phyloP scores from a whole-genome alignment of 2,888 invertebrate genomes.

The Pachliopta kotzebuea region DNA sequence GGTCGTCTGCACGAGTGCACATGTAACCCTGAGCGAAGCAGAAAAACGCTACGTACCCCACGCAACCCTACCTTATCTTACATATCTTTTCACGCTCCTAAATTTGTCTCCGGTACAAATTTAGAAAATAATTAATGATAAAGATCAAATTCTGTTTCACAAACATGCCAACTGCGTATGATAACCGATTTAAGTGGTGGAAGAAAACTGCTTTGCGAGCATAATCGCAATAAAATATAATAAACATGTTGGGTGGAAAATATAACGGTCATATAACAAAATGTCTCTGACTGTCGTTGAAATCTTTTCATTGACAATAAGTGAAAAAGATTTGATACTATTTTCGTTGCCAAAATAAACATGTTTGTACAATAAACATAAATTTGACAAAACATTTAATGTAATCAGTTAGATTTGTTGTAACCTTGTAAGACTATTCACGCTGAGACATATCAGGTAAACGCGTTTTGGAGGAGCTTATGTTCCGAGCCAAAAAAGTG shows the following conservation, averaged over 20 bases:
- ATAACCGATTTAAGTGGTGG: background rate
- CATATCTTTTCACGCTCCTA: constrained; percentile 42
- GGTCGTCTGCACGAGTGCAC: constrained; percentile 4
- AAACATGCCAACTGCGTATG: constrained; percentile 15
- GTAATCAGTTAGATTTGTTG: no score
- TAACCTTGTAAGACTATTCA: no score
- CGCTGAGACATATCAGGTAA: no score
- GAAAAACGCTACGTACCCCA: constrained; percentile 28
- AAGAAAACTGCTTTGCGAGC: background rate
- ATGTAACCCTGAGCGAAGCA: constrained; percentile 20
- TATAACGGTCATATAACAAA: background rate
- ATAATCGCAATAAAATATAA: background rate
- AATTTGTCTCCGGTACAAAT: constrained; percentile 35
- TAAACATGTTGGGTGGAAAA: background rate
- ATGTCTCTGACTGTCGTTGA: background rate
- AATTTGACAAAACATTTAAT: no score
- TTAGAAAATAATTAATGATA: constrained; percentile 26
- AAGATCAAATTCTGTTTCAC: constrained; percentile 18
- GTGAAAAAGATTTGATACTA: no score
- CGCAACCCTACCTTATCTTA: constrained; percentile 42
- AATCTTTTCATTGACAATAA: background rate
- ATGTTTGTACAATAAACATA: no score
- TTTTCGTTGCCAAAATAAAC: no score
- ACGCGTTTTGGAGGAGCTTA: no score
- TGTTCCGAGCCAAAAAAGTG: no score